Conservation (phyloP, 2,888 invertebrate species). For the Sympetrum striolatum region DNA sequence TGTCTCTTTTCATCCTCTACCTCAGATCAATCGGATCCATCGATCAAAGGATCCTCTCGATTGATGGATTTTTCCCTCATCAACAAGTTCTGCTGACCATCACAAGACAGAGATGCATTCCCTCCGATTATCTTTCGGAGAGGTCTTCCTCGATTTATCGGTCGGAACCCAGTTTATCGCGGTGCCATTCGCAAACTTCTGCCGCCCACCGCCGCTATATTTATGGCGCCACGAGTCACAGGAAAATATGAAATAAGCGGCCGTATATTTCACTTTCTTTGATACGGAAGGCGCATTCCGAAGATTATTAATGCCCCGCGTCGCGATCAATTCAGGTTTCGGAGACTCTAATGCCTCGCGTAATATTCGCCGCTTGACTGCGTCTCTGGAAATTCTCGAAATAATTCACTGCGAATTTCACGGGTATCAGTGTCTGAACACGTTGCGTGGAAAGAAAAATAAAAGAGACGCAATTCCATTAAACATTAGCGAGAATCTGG, state of each 20-base stretch:
- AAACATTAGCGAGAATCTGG: no score
- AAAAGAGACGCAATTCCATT: neutral
- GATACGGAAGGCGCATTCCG: neutral
- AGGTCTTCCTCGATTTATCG: no score
- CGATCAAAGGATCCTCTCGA: no score
- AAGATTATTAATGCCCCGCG: neutral
- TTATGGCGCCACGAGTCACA: constrained; percentile 31
- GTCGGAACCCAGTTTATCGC: neutral
- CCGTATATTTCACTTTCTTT: constrained; percentile 42
- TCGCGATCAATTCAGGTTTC: constrained; percentile 14
- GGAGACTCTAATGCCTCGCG: neutral
- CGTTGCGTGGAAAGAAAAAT: neutral
- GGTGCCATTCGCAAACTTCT: constrained; percentile 7
- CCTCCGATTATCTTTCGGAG: no score
- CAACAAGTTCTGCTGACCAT: no score
- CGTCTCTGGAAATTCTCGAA: neutral
- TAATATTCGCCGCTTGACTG: neutral
- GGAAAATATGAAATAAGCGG: constrained; percentile 34
- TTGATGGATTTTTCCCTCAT: no score
- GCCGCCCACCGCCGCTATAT: constrained; percentile 29
- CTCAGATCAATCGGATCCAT: no score
- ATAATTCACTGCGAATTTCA: no score
- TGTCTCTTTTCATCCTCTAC: no score
- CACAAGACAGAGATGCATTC: no score
- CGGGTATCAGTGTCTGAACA: neutral